Percentiles rank a stretch among this genome's conserved stretches.
Conservation (phyloP, 2,113 vertebrate genomes). For the Murina feae region DNA sequence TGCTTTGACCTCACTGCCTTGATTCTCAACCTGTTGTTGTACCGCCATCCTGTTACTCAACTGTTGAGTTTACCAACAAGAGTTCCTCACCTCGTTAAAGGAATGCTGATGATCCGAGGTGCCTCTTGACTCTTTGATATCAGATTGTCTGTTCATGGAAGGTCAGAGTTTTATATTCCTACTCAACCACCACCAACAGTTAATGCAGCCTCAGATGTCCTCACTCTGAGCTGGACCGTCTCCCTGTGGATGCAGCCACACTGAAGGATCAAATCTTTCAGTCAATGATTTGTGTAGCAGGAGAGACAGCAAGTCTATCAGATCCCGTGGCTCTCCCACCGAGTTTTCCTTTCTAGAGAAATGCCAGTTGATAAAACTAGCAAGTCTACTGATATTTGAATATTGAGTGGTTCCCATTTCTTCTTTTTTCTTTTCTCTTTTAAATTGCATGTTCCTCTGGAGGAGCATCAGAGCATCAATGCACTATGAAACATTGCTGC, state of each 20-base stretch:
- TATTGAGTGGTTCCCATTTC: background rate
- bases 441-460: background rate
- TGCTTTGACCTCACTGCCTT: background rate
- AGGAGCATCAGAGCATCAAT: background rate
- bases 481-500: background rate
- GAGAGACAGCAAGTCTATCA: background rate
- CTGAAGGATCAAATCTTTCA: background rate
- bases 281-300: background rate
- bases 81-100: background rate
- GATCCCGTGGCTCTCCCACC: background rate
- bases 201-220: background rate
- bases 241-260: background rate
- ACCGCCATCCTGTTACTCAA: conserved; percentile 31
- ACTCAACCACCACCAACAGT: background rate
- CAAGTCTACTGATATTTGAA: background rate
- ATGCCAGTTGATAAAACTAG: background rate
- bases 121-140: conserved; percentile 7
- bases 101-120: background rate
- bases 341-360: background rate
- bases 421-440: background rate
- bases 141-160: background rate
- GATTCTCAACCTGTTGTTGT: background rate
- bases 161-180: background rate
- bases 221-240: background rate
- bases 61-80: background rate